These are phyloP conservation scores for Antitype chi DNA, from an alignment of 2,888 invertebrate species.

Conservation along the genomic window DNA sequence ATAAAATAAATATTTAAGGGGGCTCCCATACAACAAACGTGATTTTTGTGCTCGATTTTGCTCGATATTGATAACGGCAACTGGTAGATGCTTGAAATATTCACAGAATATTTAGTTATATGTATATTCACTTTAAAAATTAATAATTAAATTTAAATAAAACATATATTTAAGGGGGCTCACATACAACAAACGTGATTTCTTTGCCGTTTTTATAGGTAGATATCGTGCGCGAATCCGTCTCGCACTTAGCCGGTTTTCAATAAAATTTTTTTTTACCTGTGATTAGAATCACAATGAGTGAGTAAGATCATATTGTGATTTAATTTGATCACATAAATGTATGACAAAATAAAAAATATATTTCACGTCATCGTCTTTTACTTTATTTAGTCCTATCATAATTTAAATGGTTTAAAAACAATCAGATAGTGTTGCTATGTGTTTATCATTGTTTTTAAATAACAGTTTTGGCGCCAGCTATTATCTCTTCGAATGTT, in stretches of 20 bases:
- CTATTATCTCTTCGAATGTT: constrained; percentile 40
- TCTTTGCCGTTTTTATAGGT: no score
- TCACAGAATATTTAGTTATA: no score
- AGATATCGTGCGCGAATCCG: no score
- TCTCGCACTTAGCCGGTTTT: rapidly evolving
- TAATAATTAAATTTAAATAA: no score
- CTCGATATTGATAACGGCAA: no score
- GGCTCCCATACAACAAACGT: no score
- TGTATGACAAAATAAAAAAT: constrained; percentile 17
- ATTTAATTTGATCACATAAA: neutral
- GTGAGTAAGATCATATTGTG: neutral
- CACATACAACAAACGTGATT: no score
- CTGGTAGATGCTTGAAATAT: no score
- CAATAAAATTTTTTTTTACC: neutral
- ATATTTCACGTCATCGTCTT: constrained; percentile 20
- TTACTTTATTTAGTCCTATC: constrained; percentile 13
- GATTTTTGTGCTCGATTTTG: no score
- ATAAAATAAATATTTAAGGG: no score
- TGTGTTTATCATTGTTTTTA: constrained; percentile 46
- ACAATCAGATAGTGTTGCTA: constrained; percentile 46
- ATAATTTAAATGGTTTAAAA: constrained; percentile 16
- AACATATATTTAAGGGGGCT: no score
- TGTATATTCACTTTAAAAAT: no score
- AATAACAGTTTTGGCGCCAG: constrained; percentile 46
- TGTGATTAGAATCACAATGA: neutral